Conservation (phyloP, 2,888 invertebrate genomes). For the Microctonus hyperodae region DNA sequence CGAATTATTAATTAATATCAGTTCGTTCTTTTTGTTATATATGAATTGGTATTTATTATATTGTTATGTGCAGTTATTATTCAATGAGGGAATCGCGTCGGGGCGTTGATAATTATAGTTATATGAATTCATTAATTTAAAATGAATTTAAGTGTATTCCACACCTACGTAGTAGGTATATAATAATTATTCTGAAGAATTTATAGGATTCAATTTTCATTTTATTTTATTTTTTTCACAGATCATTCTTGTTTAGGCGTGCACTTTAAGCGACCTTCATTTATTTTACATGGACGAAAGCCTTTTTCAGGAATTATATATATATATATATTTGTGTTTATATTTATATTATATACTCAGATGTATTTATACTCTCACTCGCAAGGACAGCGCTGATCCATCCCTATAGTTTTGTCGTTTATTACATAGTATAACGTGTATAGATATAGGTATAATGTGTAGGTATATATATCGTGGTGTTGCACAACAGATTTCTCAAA, state of each 20-base stretch:
- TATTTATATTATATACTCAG: no score
- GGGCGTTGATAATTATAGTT: background rate
- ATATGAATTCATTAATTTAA: background rate
- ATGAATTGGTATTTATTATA: no score
- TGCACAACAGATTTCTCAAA: conserved; percentile 50
- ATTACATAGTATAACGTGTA: no score
- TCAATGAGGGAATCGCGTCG: background rate
- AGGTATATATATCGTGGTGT: conserved; percentile 40
- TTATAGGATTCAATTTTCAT: background rate
- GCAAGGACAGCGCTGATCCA: background rate
- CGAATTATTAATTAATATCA: no score
- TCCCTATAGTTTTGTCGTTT: background rate
- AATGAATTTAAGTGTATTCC: background rate
- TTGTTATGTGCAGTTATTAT: no score
- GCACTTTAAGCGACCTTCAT: conserved; percentile 8
- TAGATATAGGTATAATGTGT: no score
- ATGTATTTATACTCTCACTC: background rate
- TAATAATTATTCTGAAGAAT: background rate
- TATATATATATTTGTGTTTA: no score
- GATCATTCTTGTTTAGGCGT: background rate
- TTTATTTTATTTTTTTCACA: background rate
- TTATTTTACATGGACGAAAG: conserved; percentile 12
- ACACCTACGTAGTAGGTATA: background rate
- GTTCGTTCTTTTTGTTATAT: no score
- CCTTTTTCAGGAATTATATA: conserved; percentile 12